A percentile compares a stretch with the other conserved stretches of the same genome.
phyloP scores from a whole-genome alignment of 2,797 vertebrate genomes.

The Poeciliopsis presidionis region DNA sequence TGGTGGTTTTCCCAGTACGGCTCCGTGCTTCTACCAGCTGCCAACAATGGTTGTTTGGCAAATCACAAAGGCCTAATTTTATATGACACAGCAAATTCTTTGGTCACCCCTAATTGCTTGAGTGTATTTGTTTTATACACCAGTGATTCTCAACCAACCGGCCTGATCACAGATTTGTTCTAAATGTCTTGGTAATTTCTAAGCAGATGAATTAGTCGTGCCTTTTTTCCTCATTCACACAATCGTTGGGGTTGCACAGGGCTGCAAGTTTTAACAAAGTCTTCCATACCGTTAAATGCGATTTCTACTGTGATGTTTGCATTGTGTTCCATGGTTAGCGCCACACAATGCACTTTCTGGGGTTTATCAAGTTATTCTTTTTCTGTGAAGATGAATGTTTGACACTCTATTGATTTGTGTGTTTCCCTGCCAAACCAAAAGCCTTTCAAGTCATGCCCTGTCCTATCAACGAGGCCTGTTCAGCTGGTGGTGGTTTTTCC shows the following conservation, averaged over 20 bases:
- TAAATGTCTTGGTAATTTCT: slow-evolving; percentile 46
- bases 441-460: too few species aligned
- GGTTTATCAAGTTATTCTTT: not conserved
- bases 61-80: slow-evolving; percentile 49
- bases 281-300: not conserved
- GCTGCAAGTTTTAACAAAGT: slow-evolving; percentile 2
- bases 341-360: not conserved
- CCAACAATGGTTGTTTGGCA: slow-evolving; percentile 56
- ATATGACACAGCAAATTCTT: slow-evolving; percentile 47
- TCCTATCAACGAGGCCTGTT: too few species aligned
- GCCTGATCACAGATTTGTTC: slow-evolving; percentile 47
- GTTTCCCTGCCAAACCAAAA: too few species aligned
- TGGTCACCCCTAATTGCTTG: slow-evolving; percentile 38
- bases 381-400: not conserved
- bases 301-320: not conserved
- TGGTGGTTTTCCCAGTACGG: slow-evolving; percentile 38
- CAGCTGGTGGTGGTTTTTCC: too few species aligned
- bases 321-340: not conserved
- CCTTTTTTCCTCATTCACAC: slow-evolving; percentile 13
- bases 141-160: slow-evolving; percentile 39
- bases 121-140: slow-evolving; percentile 45
- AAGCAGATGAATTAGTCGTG: slow-evolving; percentile 42
- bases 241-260: not conserved
- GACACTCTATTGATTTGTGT: not conserved
- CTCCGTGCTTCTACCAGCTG: slow-evolving; percentile 20